Evolutionary conservation across 2,888 invertebrate species (phyloP).

Genomic region (Pinctada fucata): DNA sequence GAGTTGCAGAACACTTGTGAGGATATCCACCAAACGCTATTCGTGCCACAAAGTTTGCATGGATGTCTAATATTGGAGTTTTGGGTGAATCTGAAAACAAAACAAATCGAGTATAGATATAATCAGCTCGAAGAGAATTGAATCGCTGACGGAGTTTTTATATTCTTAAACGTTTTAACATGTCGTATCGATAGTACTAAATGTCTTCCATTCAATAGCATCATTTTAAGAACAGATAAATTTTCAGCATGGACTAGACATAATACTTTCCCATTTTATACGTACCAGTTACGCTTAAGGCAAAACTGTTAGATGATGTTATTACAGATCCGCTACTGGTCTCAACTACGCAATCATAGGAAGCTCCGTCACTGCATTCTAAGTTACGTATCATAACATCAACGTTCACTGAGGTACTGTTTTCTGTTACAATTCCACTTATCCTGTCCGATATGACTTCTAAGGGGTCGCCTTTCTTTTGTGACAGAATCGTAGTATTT

Average conservation of each 20-base stretch:
- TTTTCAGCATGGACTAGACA: no score
- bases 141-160: no score
- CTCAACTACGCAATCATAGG: neutral
- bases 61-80: neutral
- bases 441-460: neutral
- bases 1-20: neutral
- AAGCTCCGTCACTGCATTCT: neutral
- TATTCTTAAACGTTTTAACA: no score
- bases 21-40: neutral
- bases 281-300: no score
- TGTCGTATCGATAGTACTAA: no score
- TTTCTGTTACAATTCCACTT: neutral
- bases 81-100: neutral
- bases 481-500: neutral
- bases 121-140: no score
- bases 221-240: no score
- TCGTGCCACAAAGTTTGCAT: neutral
- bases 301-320: no score
- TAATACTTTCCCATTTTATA: no score
- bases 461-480: neutral
- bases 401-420: neutral
- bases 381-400: neutral
- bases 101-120: no score
- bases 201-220: no score
- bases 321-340: no score